Evolutionary conservation across 2,113 vertebrate species (phyloP).

Genomic region (Pantherophis guttatus): DNA sequence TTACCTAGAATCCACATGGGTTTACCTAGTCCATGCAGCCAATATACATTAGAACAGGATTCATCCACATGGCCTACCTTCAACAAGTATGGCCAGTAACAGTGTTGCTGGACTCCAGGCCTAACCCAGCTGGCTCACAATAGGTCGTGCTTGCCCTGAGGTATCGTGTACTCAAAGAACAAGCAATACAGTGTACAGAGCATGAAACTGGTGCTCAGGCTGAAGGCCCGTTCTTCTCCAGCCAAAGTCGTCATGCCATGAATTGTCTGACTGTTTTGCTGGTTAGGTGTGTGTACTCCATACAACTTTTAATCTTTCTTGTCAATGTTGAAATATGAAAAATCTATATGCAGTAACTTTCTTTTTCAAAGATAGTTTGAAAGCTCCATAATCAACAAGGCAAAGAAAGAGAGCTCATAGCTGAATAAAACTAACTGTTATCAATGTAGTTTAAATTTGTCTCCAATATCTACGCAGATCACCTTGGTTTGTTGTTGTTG

Average conservation of each 20-base stretch:
- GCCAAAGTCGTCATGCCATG: not conserved
- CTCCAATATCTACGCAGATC: not conserved
- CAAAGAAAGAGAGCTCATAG: not conserved
- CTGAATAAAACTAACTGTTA: not conserved
- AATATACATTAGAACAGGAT: not conserved
- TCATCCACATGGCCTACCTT: not conserved
- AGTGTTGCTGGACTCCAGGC: not conserved
- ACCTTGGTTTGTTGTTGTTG: not conserved
- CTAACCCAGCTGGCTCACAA: not conserved
- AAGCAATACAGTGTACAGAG: not conserved
- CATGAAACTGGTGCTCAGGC: not conserved
- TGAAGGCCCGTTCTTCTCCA: not conserved
- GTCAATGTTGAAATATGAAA: not conserved
- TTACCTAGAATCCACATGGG: not conserved
- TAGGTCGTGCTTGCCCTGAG: not conserved
- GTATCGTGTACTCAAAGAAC: not conserved
- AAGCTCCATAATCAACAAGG: not conserved
- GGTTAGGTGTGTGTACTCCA: not conserved
- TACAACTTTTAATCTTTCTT: not conserved
- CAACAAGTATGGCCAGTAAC: not conserved
- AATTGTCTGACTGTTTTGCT: not conserved
- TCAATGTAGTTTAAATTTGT: not conserved
- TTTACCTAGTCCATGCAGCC: not conserved
- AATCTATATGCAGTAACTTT: not conserved
- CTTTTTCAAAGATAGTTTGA: not conserved